phyloP scores from a whole-genome alignment of 2,797 vertebrate genomes.

The Platyrinchus mystaceus region DNA sequence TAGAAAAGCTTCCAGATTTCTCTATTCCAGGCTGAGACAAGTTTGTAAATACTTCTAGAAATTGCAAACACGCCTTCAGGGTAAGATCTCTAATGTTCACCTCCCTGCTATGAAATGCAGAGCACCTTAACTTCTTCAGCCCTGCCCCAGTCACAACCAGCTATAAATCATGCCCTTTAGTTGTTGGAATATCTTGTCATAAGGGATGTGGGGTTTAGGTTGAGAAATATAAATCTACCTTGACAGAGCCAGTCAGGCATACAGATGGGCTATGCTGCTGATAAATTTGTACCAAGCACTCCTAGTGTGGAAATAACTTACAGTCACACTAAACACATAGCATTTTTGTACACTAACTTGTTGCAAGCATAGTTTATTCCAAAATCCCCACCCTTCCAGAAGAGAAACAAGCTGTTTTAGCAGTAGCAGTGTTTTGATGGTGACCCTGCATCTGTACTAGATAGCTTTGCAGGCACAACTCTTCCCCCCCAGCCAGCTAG shows the following conservation, averaged over 20 bases:
- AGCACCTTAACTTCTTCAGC: background rate
- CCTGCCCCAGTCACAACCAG: background rate
- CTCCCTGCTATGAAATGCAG: background rate
- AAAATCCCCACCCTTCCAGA: background rate
- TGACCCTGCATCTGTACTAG: background rate
- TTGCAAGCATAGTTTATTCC: background rate
- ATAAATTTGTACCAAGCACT: background rate
- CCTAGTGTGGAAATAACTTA: background rate
- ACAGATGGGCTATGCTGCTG: background rate
- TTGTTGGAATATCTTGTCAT: background rate
- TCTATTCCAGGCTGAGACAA: background rate
- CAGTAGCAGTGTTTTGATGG: background rate
- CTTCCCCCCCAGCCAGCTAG: too few species aligned
- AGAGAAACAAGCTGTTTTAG: background rate
- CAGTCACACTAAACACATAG: background rate
- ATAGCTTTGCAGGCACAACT: background rate
- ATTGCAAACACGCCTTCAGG: background rate
- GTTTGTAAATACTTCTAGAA: slow-evolving; percentile 4
- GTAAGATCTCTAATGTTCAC: background rate
- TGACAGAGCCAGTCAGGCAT: background rate
- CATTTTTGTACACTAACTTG: background rate
- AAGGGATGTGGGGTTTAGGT: background rate
- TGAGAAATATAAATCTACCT: background rate
- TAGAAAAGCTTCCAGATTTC: background rate
- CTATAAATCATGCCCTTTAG: background rate